A percentile compares a stretch with the other conserved stretches of the same genome.
These are phyloP conservation scores for Epinephelus awoara DNA, from an alignment of 2,797 vertebrate genomes.

Conservation along the genomic window DNA sequence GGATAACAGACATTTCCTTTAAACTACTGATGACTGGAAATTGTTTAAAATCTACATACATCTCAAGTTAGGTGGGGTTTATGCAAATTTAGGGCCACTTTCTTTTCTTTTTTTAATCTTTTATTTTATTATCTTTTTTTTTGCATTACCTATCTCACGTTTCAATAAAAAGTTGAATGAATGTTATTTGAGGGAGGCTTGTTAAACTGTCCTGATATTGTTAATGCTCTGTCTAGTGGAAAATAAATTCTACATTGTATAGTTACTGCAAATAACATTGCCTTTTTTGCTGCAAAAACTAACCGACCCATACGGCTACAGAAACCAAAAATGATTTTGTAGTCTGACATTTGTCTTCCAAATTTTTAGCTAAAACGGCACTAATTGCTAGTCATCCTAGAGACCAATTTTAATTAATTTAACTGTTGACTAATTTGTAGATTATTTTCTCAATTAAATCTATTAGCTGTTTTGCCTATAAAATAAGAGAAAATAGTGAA, in stretches of 20 bases:
- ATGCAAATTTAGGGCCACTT: slow-evolving; percentile 6
- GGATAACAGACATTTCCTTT: slow-evolving; percentile 22
- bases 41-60: slow-evolving; percentile 29
- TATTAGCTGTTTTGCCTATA: too few species aligned
- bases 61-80: slow-evolving; percentile 49
- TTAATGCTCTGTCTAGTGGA: slow-evolving; percentile 2
- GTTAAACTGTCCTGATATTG: slow-evolving; percentile 7
- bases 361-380: background rate
- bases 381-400: background rate
- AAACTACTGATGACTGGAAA: slow-evolving; percentile 71
- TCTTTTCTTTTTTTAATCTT: background rate
- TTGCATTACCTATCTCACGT: background rate
- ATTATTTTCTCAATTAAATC: too few species aligned
- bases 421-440: too few species aligned
- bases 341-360: slow-evolving; percentile 2
- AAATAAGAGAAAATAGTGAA: too few species aligned
- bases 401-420: background rate
- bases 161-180: slow-evolving; percentile 2
- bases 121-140: background rate
- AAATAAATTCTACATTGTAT: slow-evolving; percentile 23
- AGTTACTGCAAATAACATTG: background rate
- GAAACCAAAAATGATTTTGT: background rate
- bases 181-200: background rate
- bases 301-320: background rate
- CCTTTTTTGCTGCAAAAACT: slow-evolving; percentile 8